Percentiles rank a stretch among this genome's conserved stretches.
Conservation (phyloP, 2,888 invertebrate species). For the Platycnemis pennipes region DNA sequence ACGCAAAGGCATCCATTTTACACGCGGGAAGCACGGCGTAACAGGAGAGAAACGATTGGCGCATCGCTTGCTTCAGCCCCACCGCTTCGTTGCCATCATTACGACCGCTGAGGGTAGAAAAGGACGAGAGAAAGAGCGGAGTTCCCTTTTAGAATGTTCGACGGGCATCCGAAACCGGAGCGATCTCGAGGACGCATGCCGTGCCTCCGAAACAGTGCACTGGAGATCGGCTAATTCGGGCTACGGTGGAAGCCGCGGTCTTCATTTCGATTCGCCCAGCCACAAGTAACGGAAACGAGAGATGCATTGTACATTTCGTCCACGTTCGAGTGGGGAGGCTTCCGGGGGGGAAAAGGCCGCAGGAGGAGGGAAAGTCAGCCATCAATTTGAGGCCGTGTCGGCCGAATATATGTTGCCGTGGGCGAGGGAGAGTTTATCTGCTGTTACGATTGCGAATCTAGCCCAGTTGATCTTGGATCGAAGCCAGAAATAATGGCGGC, state of each 20-base stretch:
- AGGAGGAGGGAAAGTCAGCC: not conserved
- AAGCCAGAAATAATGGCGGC: slow-evolving; percentile 41
- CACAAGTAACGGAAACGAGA: slow-evolving; percentile 10
- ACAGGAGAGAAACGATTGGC: not conserved
- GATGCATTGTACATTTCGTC: slow-evolving; percentile 37
- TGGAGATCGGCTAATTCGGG: slow-evolving; percentile 10
- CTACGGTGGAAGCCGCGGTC: not conserved
- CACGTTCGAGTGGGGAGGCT: not conserved
- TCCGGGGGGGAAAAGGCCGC: not conserved
- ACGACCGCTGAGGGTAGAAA: not conserved
- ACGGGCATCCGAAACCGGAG: not conserved
- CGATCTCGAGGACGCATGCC: not conserved
- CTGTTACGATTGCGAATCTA: slow-evolving; percentile 44
- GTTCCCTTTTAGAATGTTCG: not conserved
- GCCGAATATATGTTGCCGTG: not conserved
- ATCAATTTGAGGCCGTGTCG: not conserved
- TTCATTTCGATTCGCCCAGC: slow-evolving; percentile 34
- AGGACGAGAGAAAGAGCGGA: not conserved
- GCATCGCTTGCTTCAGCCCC: not conserved
- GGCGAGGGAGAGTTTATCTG: slow-evolving; percentile 30
- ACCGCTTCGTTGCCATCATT: not conserved
- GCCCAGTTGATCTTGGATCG: slow-evolving; percentile 56
- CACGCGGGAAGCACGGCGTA: not conserved
- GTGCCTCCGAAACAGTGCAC: not conserved
- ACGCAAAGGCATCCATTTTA: not conserved